Percentiles rank a stretch among this genome's conserved stretches.
phyloP scores from a whole-genome alignment of 2,113 vertebrate genomes.

The Panurus biarmicus region DNA sequence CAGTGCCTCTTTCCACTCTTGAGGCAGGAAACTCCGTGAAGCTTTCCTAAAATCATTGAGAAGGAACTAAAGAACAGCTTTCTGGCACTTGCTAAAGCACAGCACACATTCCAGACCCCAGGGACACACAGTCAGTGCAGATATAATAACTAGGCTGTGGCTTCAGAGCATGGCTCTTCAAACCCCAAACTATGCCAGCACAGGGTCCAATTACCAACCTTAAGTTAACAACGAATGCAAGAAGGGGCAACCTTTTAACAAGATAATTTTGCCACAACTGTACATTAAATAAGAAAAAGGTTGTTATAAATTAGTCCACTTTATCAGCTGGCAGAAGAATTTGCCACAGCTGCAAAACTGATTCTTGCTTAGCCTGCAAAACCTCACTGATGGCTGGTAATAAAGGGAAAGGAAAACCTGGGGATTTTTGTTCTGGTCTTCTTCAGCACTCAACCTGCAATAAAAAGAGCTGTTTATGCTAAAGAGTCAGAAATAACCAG shows the following conservation, averaged over 20 bases:
- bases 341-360: not conserved
- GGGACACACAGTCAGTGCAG: not conserved
- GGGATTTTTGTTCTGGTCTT: not conserved
- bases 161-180: not conserved
- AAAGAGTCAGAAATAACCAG: conserved; percentile 7
- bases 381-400: not conserved
- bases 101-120: not conserved
- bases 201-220: not conserved
- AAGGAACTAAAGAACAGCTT: not conserved
- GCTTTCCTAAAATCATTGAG: not conserved
- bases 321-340: conserved; percentile 12
- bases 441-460: not conserved
- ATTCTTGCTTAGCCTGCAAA: conserved; percentile 34
- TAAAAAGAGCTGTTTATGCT: not conserved
- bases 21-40: not conserved
- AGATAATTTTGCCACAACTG: not conserved
- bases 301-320: conserved; percentile 2
- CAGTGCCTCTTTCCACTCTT: not conserved
- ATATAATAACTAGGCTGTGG: not conserved
- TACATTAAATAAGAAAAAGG: not conserved
- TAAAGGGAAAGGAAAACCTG: conserved; percentile 22
- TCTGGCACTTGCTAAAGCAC: not conserved
- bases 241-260: not conserved
- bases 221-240: not conserved
- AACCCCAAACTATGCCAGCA: not conserved